These are phyloP conservation scores for Drosophila mayaguana DNA, from an alignment of 2,888 invertebrate genomes.

Conservation along the genomic window DNA sequence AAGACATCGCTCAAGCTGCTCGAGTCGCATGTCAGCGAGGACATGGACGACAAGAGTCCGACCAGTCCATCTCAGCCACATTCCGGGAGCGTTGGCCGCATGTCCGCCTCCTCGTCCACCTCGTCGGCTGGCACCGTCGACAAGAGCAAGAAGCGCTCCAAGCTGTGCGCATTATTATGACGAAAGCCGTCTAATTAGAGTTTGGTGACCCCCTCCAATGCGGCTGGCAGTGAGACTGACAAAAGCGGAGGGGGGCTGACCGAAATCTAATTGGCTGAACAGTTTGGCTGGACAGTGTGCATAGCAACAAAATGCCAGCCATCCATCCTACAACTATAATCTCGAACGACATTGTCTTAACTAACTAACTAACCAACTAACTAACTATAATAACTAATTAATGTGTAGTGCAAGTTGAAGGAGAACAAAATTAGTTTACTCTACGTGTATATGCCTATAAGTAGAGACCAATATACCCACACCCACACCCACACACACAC, in stretches of 20 bases:
- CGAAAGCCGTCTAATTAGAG: slow-evolving; percentile 85
- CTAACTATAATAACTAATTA: slow-evolving; percentile 22
- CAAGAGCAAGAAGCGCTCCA: slow-evolving; percentile 85
- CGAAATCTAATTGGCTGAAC: slow-evolving; percentile 80
- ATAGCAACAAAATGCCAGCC: slow-evolving; percentile 35
- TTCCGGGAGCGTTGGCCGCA: slow-evolving; percentile 70
- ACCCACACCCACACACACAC: slow-evolving; percentile 8
- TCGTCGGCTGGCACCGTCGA: slow-evolving; percentile 81
- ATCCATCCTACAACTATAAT: slow-evolving; percentile 23
- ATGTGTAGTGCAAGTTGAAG: slow-evolving; percentile 31
- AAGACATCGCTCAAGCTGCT: slow-evolving; percentile 83
- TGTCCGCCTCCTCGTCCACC: slow-evolving; percentile 82
- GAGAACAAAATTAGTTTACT: slow-evolving; percentile 34
- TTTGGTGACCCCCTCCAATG: slow-evolving; percentile 76
- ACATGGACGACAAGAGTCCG: slow-evolving; percentile 84
- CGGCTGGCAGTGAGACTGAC: slow-evolving; percentile 67
- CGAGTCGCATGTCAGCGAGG: slow-evolving; percentile 83
- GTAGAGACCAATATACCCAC: slow-evolving; percentile 34
- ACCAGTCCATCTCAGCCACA: slow-evolving; percentile 82
- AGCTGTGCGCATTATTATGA: slow-evolving; percentile 85
- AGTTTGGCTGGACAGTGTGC: slow-evolving; percentile 24
- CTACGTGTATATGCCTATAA: slow-evolving; percentile 57
- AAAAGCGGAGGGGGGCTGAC: slow-evolving; percentile 79
- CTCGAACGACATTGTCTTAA: slow-evolving; percentile 16
- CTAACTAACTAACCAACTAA: slow-evolving; percentile 12